Evolutionary conservation across 1,140 invertebrate species (phyloP).

Genomic region (Rhagoletis zephyria): DNA sequence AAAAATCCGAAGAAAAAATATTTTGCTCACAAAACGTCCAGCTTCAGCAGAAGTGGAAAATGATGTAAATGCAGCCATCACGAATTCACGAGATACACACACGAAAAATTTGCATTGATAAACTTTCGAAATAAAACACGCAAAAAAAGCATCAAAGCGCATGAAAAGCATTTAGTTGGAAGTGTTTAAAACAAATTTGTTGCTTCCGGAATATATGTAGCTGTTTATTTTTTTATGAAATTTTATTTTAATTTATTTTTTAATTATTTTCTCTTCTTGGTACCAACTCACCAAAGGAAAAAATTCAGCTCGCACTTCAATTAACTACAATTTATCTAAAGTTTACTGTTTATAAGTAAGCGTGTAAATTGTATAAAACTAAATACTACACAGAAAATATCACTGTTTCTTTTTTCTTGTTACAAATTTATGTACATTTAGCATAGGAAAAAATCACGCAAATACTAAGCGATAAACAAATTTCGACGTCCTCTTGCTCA

Average conservation of each 20-base stretch:
- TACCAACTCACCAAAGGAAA: too few relatives aligned
- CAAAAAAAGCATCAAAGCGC: neutral
- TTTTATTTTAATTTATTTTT: neutral
- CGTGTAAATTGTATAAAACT: neutral
- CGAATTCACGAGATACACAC: conserved; percentile 47
- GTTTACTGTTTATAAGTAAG: neutral
- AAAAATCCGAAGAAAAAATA: neutral
- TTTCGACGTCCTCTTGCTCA: conserved; percentile 41
- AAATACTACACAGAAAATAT: conserved; percentile 5
- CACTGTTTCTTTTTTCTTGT: neutral
- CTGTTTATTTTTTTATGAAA: neutral
- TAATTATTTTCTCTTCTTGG: neutral
- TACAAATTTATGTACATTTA: too few relatives aligned
- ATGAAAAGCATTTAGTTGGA: neutral
- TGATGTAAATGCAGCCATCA: neutral
- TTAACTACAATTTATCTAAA: neutral
- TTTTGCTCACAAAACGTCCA: neutral
- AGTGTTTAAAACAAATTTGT: too few relatives aligned
- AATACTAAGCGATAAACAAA: conserved; percentile 28
- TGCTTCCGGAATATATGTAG: neutral
- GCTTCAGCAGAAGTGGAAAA: neutral
- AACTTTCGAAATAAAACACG: neutral
- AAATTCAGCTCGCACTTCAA: too few relatives aligned
- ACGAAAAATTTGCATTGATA: conserved; percentile 48
- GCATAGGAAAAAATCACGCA: conserved; percentile 31